Percentiles rank a stretch among this genome's conserved stretches.
These are phyloP conservation scores for Spodoptera litura DNA, from an alignment of 1,140 invertebrate genomes.

Conservation along the genomic window DNA sequence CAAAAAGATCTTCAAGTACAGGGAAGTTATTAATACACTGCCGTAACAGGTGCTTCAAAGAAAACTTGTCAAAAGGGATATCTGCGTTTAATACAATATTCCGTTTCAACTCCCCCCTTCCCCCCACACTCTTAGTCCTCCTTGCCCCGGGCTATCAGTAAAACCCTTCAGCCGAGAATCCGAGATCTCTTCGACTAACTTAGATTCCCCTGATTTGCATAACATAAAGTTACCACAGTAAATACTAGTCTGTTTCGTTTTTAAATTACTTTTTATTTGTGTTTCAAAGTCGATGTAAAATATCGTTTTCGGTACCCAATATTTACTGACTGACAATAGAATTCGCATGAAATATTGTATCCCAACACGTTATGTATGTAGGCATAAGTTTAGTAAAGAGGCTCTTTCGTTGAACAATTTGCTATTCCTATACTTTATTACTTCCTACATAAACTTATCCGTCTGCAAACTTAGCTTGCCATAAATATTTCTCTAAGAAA, in stretches of 20 bases:
- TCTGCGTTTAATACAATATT: constrained; percentile 51
- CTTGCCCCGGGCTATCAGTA: constrained; percentile 36
- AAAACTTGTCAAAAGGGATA: constrained; percentile 48
- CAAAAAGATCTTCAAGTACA: constrained; percentile 14
- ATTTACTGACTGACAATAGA: background rate
- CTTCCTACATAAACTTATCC: background rate
- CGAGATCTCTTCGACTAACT: constrained; percentile 41
- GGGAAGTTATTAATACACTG: constrained; percentile 28
- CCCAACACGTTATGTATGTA: no score
- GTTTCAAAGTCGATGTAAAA: constrained; percentile 9
- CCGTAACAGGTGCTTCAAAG: constrained; percentile 51
- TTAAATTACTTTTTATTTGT: constrained; percentile 29
- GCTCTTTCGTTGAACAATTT: no score
- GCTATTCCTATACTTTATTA: no score
- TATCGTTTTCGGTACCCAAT: background rate
- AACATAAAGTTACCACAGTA: constrained; percentile 31
- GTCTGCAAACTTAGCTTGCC: background rate
- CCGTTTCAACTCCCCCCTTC: constrained; percentile 4
- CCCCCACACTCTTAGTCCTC: background rate
- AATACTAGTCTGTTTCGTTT: constrained; percentile 16
- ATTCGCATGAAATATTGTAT: background rate
- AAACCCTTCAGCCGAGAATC: constrained; percentile 35
- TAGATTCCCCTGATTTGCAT: constrained; percentile 52
- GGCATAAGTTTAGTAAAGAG: no score
- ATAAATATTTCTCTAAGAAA: constrained; percentile 1